Evolutionary conservation across 2,797 vertebrate species (phyloP).

Genomic region (Halcyon chelicuti): DNA sequence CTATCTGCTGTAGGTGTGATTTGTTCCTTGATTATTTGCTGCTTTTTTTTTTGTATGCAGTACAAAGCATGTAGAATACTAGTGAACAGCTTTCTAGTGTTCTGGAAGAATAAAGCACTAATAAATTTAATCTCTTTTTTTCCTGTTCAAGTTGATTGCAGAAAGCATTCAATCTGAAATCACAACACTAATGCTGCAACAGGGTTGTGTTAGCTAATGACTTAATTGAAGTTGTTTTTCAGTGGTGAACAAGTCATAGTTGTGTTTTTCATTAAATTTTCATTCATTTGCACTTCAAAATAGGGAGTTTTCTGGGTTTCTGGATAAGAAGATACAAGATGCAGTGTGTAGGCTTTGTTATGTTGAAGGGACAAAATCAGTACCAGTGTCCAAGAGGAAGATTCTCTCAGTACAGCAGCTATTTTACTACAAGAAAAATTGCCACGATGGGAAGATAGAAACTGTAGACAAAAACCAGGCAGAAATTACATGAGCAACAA

Average conservation of each 20-base stretch:
- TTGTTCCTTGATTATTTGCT: constrained; percentile 9
- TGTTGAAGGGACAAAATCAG: not conserved
- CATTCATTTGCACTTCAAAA: not conserved
- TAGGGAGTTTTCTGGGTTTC: not conserved
- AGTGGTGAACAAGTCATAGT: not conserved
- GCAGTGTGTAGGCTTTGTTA: not conserved
- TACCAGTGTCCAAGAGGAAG: not conserved
- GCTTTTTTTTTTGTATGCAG: not conserved
- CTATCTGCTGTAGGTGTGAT: not conserved
- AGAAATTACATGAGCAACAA: not conserved
- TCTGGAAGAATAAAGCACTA: not conserved
- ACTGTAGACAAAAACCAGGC: not conserved
- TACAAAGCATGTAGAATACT: not conserved
- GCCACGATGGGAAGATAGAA: not conserved
- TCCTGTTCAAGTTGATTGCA: not conserved
- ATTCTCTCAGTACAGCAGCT: not conserved
- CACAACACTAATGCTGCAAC: not conserved
- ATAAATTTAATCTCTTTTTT: too few species aligned
- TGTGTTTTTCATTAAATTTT: not conserved
- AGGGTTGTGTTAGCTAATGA: not conserved
- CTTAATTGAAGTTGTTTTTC: not conserved
- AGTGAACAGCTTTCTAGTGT: not conserved
- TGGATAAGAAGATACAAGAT: not conserved
- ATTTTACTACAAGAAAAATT: not conserved
- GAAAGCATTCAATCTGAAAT: not conserved